Evolutionary conservation across 2,888 invertebrate genomes (phyloP).

Genomic region (Drosophila picticornis): DNA sequence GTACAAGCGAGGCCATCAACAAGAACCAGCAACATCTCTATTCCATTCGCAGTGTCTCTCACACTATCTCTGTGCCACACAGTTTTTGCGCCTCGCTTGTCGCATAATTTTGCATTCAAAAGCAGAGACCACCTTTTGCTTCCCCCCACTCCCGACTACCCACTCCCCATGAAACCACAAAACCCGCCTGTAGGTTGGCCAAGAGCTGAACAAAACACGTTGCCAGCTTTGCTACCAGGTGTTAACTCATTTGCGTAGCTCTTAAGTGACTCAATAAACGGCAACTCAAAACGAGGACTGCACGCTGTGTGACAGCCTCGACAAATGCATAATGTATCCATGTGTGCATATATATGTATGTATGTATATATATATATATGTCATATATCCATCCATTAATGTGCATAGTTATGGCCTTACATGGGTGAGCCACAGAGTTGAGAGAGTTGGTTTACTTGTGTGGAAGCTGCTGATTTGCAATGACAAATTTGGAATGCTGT

Average conservation of each 20-base stretch:
- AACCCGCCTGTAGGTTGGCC: neutral
- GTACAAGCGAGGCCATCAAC: neutral
- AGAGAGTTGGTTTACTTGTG: conserved; percentile 27
- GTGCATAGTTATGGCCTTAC: neutral
- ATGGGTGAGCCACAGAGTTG: neutral
- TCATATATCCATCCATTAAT: conserved; percentile 20
- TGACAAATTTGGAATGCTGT: conserved; percentile 67
- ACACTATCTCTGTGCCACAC: conserved; percentile 3
- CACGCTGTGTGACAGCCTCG: conserved; percentile 58
- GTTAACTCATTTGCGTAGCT: conserved; percentile 78
- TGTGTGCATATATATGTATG: neutral
- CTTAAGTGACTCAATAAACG: conserved; percentile 79
- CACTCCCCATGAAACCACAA: neutral
- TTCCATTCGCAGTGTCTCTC: neutral
- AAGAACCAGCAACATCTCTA: conserved; percentile 21
- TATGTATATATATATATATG: conserved; percentile 4
- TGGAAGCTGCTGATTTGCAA: conserved; percentile 49
- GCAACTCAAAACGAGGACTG: conserved; percentile 70
- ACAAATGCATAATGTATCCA: conserved; percentile 11
- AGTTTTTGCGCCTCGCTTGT: conserved; percentile 47
- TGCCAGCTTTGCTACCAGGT: conserved; percentile 64
- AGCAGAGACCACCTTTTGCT: conserved; percentile 13
- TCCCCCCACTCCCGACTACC: neutral
- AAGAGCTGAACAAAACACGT: conserved; percentile 27
- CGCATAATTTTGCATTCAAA: conserved; percentile 77